Evolutionary conservation across 2,113 vertebrate species (phyloP).

Genomic region (Tachysurus vachellii): DNA sequence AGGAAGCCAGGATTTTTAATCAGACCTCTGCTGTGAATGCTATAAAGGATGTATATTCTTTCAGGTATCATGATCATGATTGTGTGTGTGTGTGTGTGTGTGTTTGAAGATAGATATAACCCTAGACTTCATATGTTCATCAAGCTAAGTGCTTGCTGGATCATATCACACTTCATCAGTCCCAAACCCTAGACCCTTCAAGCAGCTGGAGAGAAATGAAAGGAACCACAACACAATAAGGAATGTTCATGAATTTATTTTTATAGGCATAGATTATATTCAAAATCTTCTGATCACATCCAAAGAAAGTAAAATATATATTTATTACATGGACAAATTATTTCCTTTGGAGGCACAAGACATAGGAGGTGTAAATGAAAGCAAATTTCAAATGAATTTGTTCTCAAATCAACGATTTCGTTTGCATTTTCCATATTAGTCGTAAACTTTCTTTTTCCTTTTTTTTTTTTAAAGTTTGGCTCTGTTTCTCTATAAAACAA

Average conservation of each 20-base stretch:
- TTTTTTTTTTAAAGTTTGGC: background rate
- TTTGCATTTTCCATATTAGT: background rate
- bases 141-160: background rate
- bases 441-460: background rate
- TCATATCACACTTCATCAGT: background rate
- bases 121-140: background rate
- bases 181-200: background rate
- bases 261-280: background rate
- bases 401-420: background rate
- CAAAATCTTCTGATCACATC: constrained; percentile 48
- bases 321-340: background rate
- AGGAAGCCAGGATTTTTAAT: background rate
- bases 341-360: constrained; percentile 61
- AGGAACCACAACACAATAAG: background rate
- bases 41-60: background rate
- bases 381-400: background rate
- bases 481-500: background rate
- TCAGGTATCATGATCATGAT: too few relatives aligned
- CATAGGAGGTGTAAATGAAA: constrained; percentile 35
- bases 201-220: constrained; percentile 5
- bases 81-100: background rate
- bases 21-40: background rate
- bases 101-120: background rate
- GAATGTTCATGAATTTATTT: constrained; percentile 34
- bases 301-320: constrained; percentile 44